phyloP scores from a whole-genome alignment of 2,888 invertebrate species.

The Himalopsyche tibetana region DNA sequence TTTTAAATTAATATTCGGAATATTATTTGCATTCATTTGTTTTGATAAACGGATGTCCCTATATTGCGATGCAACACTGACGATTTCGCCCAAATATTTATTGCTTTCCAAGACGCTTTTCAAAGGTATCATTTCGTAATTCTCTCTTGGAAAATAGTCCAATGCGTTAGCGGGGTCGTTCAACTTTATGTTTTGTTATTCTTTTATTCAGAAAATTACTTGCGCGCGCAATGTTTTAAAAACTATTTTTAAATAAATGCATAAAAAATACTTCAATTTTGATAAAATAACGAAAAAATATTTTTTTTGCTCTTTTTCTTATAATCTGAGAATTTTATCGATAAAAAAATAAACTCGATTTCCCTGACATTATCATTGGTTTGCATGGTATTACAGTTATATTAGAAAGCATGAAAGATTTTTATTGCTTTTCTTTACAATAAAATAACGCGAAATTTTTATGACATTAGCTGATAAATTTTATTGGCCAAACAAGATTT shows the following conservation, averaged over 20 bases:
- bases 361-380: no score
- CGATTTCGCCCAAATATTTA: not conserved
- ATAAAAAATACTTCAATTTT: no score
- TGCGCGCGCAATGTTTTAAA: not conserved
- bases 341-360: no score
- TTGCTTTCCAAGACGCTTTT: not conserved
- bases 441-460: no score
- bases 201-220: not conserved
- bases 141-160: not conserved
- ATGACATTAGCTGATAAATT: no score
- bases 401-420: no score
- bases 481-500: no score
- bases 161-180: not conserved
- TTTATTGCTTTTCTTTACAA: no score
- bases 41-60: slow-evolving; percentile 48
- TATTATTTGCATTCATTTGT: slow-evolving; percentile 65
- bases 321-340: no score
- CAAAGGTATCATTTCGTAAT: not conserved
- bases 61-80: not conserved
- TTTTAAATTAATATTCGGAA: slow-evolving; percentile 65
- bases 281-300: no score
- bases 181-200: slow-evolving; percentile 25
- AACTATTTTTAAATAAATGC: not conserved
- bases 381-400: no score
- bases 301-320: no score